phyloP scores from a whole-genome alignment of 2,888 invertebrate genomes.

The Scotopteryx bipunctaria region DNA sequence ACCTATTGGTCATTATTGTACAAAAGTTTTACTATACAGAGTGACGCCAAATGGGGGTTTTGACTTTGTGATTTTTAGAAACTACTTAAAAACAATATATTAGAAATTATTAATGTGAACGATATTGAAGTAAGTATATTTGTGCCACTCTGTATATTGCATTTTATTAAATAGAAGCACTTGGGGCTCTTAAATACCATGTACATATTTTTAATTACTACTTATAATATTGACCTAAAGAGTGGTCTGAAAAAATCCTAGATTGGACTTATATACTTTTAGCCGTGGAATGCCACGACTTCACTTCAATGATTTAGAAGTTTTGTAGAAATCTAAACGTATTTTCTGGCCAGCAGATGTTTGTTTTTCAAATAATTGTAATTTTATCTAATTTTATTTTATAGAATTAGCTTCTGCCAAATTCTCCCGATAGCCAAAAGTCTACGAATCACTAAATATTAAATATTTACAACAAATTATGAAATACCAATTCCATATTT shows the following conservation, averaged over 20 bases:
- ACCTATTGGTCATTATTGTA: conserved; percentile 44
- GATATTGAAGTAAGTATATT: not conserved
- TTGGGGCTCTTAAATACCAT: conserved; percentile 50
- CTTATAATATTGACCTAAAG: conserved; percentile 43
- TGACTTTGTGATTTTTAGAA: too few species aligned
- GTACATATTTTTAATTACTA: conserved; percentile 33
- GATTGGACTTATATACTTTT: conserved; percentile 50
- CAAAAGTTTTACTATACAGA: conserved; percentile 35
- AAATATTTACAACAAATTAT: conserved; percentile 28
- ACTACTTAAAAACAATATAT: too few species aligned
- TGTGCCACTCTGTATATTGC: conserved; percentile 13
- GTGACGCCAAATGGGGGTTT: conserved; percentile 4
- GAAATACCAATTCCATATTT: not conserved
- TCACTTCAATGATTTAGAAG: conserved; percentile 23
- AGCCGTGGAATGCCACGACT: conserved; percentile 33
- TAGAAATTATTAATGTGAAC: not conserved
- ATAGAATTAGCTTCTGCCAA: not conserved
- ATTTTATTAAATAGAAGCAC: conserved; percentile 42
- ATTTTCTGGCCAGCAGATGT: conserved; percentile 68
- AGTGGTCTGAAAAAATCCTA: conserved; percentile 55
- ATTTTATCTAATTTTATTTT: conserved; percentile 6
- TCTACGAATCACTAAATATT: conserved; percentile 10
- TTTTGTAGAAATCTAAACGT: conserved; percentile 7
- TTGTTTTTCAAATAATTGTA: conserved; percentile 25
- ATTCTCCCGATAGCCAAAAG: conserved; percentile 11